Percentiles rank a stretch among this genome's conserved stretches.
Conservation (phyloP, 2,888 invertebrate genomes). For the Apoda limacodes region DNA sequence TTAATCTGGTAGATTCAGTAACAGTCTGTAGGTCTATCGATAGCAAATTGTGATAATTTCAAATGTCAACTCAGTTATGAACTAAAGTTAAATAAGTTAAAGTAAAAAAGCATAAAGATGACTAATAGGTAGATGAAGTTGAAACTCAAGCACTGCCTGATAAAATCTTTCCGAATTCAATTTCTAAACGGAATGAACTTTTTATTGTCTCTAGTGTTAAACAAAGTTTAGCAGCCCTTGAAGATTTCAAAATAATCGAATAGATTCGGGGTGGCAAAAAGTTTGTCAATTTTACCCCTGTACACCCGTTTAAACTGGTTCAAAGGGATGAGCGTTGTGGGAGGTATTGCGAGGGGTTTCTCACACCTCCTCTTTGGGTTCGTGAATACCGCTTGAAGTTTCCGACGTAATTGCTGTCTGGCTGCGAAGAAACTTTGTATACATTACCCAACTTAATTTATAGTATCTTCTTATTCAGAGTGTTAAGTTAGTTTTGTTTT, state of each 20-base stretch:
- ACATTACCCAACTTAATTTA: conserved; percentile 64
- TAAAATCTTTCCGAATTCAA: no score
- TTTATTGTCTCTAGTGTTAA: conserved; percentile 33
- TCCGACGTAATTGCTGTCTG: conserved; percentile 63
- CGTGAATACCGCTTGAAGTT: conserved; percentile 63
- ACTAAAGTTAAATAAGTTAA: no score
- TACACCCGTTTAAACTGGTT: conserved; percentile 39
- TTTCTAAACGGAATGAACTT: no score
- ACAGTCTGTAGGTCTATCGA: no score
- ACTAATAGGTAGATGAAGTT: no score
- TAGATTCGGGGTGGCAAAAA: no score
- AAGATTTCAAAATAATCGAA: conserved; percentile 53
- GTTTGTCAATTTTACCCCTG: conserved; percentile 50
- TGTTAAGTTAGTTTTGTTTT: conserved; percentile 47
- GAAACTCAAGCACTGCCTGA: no score
- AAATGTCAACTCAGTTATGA: no score
- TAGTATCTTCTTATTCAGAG: conserved; percentile 61
- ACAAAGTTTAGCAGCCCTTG: conserved; percentile 39
- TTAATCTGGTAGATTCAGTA: no score
- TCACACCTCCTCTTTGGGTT: conserved; percentile 45
- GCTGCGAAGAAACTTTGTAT: conserved; percentile 64
- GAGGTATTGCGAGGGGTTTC: conserved; percentile 20
- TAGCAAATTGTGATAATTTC: no score
- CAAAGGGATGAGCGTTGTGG: conserved; percentile 37
- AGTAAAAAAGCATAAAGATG: no score